Evolutionary conservation across 2,888 invertebrate genomes (phyloP).

Genomic region (Xylota sylvarum): DNA sequence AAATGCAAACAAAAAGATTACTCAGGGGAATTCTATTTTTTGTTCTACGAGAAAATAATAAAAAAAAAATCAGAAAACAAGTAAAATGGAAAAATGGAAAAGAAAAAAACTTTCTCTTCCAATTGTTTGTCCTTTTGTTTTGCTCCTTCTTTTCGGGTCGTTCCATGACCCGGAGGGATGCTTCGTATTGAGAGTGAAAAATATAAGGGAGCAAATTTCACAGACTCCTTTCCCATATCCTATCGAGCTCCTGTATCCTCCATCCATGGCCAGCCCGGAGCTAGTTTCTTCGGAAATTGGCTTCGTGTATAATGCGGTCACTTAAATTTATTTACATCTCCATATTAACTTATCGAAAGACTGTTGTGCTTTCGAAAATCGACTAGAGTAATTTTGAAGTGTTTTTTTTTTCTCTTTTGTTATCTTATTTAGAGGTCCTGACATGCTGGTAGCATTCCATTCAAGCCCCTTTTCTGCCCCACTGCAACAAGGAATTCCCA

Average conservation of each 20-base stretch:
- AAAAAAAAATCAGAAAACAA: slow-evolving; percentile 12
- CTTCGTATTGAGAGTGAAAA: slow-evolving; percentile 43
- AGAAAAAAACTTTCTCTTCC: slow-evolving; percentile 63
- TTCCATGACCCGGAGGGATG: slow-evolving; percentile 54
- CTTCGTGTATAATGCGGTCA: slow-evolving; percentile 46
- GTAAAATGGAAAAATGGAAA: slow-evolving; percentile 18
- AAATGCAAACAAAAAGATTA: slow-evolving; percentile 73
- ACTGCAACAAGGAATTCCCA: slow-evolving; percentile 88
- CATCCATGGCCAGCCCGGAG: slow-evolving; percentile 19
- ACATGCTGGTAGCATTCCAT: slow-evolving; percentile 95
- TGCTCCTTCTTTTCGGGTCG: slow-evolving; percentile 48
- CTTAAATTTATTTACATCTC: slow-evolving; percentile 48
- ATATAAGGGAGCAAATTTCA: slow-evolving; percentile 48
- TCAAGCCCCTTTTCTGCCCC: slow-evolving; percentile 94
- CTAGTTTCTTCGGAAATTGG: slow-evolving; percentile 54
- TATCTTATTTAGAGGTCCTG: slow-evolving; percentile 87
- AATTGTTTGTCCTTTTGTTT: slow-evolving; percentile 72
- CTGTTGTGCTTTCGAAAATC: slow-evolving; percentile 35
- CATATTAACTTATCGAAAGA: slow-evolving; percentile 45
- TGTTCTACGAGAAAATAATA: slow-evolving; percentile 25
- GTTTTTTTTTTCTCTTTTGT: neutral
- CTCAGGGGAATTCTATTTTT: slow-evolving; percentile 57
- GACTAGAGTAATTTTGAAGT: slow-evolving; percentile 29
- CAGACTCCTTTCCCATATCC: slow-evolving; percentile 14
- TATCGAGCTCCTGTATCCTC: neutral